Conservation (phyloP, 2,113 vertebrate species). For the Delphinus delphis region DNA sequence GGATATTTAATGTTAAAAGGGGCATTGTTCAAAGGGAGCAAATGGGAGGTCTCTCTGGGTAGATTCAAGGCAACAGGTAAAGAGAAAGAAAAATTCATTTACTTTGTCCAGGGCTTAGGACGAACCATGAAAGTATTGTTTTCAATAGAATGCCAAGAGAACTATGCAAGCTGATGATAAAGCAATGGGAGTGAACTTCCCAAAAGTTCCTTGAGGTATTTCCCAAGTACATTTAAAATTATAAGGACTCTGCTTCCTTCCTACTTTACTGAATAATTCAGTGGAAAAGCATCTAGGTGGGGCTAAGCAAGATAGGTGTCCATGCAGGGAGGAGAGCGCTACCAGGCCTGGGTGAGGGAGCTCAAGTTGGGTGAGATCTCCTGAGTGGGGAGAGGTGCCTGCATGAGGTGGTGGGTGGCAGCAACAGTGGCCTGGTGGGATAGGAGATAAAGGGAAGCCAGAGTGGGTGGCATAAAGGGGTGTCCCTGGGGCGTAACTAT, state of each 20-base stretch:
- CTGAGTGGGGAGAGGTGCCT: neutral
- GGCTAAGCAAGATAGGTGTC: neutral
- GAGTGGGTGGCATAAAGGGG: neutral
- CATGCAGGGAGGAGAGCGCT: neutral
- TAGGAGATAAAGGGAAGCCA: neutral
- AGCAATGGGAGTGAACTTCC: neutral
- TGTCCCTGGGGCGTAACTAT: neutral
- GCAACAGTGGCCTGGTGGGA: neutral
- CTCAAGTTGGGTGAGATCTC: neutral
- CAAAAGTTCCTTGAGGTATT: neutral
- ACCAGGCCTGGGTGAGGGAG: neutral
- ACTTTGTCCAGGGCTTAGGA: neutral
- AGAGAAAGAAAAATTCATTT: neutral
- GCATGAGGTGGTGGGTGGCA: neutral
- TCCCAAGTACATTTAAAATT: neutral
- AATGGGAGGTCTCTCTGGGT: neutral
- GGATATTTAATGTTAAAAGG: neutral
- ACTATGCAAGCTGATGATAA: neutral
- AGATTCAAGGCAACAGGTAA: neutral
- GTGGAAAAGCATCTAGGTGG: neutral
- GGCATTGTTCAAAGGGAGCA: neutral
- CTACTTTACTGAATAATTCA: neutral
- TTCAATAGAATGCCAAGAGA: neutral
- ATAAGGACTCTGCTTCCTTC: neutral
- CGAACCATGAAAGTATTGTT: neutral